These are phyloP conservation scores for Dasyurus viverrinus DNA, from an alignment of 2,113 vertebrate species.

Conservation along the genomic window DNA sequence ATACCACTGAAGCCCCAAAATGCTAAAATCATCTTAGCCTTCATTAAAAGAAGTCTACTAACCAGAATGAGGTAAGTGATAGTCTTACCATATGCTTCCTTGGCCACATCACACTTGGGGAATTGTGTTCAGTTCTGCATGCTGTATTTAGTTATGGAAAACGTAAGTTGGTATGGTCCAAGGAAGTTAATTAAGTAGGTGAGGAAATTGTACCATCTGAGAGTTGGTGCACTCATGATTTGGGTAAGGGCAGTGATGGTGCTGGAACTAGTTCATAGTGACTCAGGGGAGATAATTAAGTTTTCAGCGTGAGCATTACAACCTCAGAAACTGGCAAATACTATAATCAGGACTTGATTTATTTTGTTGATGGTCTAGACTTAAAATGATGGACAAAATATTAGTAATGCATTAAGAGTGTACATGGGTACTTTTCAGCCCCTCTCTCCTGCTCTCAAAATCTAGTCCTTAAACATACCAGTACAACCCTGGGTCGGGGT, in stretches of 20 bases:
- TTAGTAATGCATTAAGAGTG: neutral
- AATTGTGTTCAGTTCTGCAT: neutral
- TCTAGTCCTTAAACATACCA: neutral
- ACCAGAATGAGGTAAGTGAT: neutral
- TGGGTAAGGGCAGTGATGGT: neutral
- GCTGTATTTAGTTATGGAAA: neutral
- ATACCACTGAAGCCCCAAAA: neutral
- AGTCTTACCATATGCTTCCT: neutral
- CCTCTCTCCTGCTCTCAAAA: neutral
- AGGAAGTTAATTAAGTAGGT: neutral
- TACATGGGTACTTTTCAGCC: neutral
- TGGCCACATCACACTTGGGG: neutral
- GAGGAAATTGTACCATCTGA: neutral
- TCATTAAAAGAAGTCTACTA: neutral
- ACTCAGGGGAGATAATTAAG: neutral
- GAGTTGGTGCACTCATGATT: neutral
- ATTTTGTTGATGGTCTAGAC: neutral
- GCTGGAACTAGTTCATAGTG: neutral
- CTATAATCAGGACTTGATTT: neutral
- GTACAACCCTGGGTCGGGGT: neutral
- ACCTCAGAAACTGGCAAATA: neutral
- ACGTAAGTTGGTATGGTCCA: neutral
- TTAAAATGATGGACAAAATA: neutral
- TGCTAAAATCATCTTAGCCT: neutral
- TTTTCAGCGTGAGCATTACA: neutral